Conservation (phyloP, 92 coral and sea anemone species). For the Virgularia gustaviana region DNA sequence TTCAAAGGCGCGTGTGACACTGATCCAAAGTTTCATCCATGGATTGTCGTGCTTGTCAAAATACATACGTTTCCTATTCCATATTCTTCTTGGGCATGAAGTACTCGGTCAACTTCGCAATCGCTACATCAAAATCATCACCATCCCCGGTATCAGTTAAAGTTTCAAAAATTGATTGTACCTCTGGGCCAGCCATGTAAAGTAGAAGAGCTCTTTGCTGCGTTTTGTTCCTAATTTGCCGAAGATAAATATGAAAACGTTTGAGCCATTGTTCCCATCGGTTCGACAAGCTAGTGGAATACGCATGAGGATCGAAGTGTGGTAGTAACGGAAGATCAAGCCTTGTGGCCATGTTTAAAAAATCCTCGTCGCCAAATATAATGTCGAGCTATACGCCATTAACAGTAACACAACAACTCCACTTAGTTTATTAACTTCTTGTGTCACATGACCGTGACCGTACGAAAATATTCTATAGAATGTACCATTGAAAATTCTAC, state of each 20-base stretch:
- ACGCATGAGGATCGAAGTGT: neutral
- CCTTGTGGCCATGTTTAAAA: neutral
- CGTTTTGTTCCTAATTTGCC: conserved; percentile 9
- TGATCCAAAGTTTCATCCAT: conserved; percentile 27
- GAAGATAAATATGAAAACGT: neutral
- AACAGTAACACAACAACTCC: too few relatives aligned
- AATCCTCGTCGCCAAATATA: neutral
- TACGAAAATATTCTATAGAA: too few relatives aligned
- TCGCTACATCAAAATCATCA: conserved; percentile 32
- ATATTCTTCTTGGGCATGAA: conserved; percentile 42
- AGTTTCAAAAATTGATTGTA: conserved; percentile 42
- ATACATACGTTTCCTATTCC: neutral
- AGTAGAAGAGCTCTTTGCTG: conserved; percentile 36
- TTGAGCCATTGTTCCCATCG: conserved; percentile 11
- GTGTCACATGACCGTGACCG: too few relatives aligned
- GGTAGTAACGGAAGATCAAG: neutral
- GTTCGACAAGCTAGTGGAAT: neutral
- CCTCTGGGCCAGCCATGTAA: conserved; percentile 50
- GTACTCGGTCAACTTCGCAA: conserved; percentile 38
- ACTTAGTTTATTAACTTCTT: too few relatives aligned
- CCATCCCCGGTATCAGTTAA: conserved; percentile 41
- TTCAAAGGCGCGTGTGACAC: conserved; percentile 9
- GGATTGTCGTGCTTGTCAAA: conserved; percentile 31
- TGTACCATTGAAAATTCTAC: too few relatives aligned
- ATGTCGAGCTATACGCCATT: too few relatives aligned